phyloP scores from a whole-genome alignment of 2,888 invertebrate species.

The Masnerella sp. region DNA sequence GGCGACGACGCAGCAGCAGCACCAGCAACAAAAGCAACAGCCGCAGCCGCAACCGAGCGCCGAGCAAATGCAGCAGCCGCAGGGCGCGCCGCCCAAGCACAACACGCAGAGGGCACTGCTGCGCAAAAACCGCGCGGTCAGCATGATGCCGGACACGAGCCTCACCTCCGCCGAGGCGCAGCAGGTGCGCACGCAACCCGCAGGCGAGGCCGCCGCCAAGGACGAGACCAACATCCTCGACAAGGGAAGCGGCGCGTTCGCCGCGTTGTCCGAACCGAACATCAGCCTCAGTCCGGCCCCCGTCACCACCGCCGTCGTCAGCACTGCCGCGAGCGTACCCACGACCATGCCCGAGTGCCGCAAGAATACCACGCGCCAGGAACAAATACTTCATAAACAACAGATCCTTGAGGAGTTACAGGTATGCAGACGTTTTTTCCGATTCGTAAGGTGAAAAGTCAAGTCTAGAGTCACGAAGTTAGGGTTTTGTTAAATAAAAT shows the following conservation, averaged over 20 bases:
- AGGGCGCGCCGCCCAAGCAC: slow-evolving; percentile 74
- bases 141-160: slow-evolving; percentile 78
- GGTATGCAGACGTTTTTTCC: slow-evolving; percentile 67
- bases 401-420: slow-evolving; percentile 83
- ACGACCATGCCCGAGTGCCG: slow-evolving; percentile 68
- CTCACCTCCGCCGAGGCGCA: slow-evolving; percentile 81
- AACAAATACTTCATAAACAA: slow-evolving; percentile 83
- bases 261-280: slow-evolving; percentile 72
- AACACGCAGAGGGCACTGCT: slow-evolving; percentile 78
- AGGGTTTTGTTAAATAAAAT: no score
- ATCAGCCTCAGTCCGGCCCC: slow-evolving; percentile 71
- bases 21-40: slow-evolving; percentile 75
- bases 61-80: slow-evolving; percentile 70
- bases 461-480: no score
- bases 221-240: slow-evolving; percentile 79
- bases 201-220: slow-evolving; percentile 75
- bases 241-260: slow-evolving; percentile 76
- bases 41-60: slow-evolving; percentile 70
- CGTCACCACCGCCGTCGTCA: slow-evolving; percentile 46
- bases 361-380: slow-evolving; percentile 78
- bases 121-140: slow-evolving; percentile 79
- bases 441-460: no score
- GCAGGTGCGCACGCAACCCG: slow-evolving; percentile 78
- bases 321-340: slow-evolving; percentile 46
- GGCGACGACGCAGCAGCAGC: slow-evolving; percentile 75